Evolutionary conservation across 2,113 vertebrate species (phyloP), one percentile per base, ranked within the genome.

Genomic region (Ceuthmochares aereus): DNA sequence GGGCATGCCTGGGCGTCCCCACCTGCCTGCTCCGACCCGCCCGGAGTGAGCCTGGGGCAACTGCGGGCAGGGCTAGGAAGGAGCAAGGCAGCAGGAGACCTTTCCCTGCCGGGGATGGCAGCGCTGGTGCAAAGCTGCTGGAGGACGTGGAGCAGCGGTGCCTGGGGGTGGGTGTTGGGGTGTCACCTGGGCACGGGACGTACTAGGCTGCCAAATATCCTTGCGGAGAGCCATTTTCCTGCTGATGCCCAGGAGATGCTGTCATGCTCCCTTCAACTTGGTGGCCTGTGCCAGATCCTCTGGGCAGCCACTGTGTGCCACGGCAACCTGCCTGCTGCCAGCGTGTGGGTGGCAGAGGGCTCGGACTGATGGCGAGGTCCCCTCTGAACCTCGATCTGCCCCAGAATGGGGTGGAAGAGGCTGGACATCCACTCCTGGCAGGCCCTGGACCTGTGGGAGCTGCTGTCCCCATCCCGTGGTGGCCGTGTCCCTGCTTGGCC

Each of bases 401-500:
- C 78, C 25, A 0, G 1, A 30, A 30, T 12, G 6, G 21, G 19
- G 5, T 62, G 67, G 40, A 30, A 2, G 9, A n/a, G 19, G 36
- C n/a, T 88, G 34, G 40, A 0, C 34, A 26, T 89, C 73, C 0
- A 0, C 59, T 74, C 27, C 32, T 0, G 0, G 26, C 1, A 0
- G 52, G 36, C 15, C 3, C 5, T 30, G n/a, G 21, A 58, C 78
- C 70, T 9, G 5, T 6, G 51, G 59, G 34, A 75, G 52, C 22
- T 34, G 43, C 56, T 0, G 0, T 84, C 63, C n/a, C 54, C n/a
- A 6, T 79, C 36, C 58, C 12, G 10, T 1, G 0, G n/a, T 45
- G 54, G 62, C 66, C 2, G 45, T 95, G 95, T 97, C 95, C 95
- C 85, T 85, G 94, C 88, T 87, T 93, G 93, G 96, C 96, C 91